phyloP scores from a whole-genome alignment of 2,113 vertebrate genomes.

The Noctilio leporinus region DNA sequence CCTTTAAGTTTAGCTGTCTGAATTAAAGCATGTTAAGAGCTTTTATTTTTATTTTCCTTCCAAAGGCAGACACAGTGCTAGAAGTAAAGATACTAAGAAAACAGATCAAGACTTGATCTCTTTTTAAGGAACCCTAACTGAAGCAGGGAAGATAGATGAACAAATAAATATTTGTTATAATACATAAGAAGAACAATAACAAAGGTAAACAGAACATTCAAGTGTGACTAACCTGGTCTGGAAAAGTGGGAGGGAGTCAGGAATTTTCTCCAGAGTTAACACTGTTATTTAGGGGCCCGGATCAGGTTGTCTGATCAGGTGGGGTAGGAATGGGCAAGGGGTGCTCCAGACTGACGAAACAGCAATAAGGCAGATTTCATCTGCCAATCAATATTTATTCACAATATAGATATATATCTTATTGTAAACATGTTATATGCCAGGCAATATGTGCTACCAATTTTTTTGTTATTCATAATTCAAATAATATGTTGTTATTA shows the following conservation, averaged over 20 bases:
- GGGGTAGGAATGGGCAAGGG: too few species aligned
- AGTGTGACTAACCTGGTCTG: neutral
- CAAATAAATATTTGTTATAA: neutral
- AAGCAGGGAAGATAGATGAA: neutral
- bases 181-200: neutral
- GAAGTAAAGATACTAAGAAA: neutral
- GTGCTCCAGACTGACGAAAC: neutral
- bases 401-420: neutral
- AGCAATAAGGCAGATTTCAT: neutral
- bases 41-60: neutral
- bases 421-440: neutral
- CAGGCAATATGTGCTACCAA: neutral
- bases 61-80: neutral
- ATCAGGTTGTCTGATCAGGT: neutral
- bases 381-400: too few species aligned
- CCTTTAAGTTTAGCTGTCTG: neutral
- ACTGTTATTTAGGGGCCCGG: neutral
- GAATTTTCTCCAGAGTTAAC: neutral
- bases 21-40: neutral
- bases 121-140: neutral
- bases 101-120: neutral
- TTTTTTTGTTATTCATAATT: neutral
- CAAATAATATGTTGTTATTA: neutral
- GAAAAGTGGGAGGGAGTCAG: neutral
- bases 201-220: neutral